These are phyloP conservation scores for Amyelois transitella DNA, from an alignment of 1,140 invertebrate genomes.

Conservation along the genomic window DNA sequence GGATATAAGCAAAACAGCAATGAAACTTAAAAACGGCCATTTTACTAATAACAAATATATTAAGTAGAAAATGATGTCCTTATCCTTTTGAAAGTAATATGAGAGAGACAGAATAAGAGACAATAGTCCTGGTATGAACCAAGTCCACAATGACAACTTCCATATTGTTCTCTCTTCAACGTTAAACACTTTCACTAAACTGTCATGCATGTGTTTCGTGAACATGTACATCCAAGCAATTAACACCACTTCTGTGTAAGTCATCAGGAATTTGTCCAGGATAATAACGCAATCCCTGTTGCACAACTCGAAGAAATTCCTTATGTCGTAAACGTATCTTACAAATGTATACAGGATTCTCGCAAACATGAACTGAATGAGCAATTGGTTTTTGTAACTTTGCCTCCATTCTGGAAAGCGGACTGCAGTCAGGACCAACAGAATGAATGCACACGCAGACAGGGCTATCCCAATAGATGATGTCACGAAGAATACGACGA, in stretches of 20 bases:
- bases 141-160: constrained; percentile 34
- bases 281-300: constrained; percentile 7
- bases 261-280: constrained; percentile 21
- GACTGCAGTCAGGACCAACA: constrained; percentile 42
- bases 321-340: constrained; percentile 34
- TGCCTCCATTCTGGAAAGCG: constrained; percentile 52
- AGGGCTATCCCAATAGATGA: constrained; percentile 43
- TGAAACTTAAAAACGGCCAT: constrained; percentile 47
- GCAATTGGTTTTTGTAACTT: constrained; percentile 50
- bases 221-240: constrained; percentile 57
- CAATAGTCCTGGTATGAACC: constrained; percentile 31
- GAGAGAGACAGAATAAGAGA: constrained; percentile 18
- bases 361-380: constrained; percentile 56
- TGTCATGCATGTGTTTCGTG: constrained; percentile 51
- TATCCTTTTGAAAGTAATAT: constrained; percentile 15
- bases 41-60: constrained; percentile 41
- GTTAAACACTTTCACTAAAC: constrained; percentile 50
- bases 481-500: constrained; percentile 15
- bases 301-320: constrained; percentile 14
- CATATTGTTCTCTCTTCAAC: constrained; percentile 18
- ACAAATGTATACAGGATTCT: constrained; percentile 39
- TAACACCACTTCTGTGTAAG: constrained; percentile 43
- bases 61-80: constrained; percentile 18
- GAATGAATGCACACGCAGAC: constrained; percentile 24
- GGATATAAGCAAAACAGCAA: constrained; percentile 38